Conservation (phyloP, 2,888 invertebrate genomes). For the Esperia sulphurella region DNA sequence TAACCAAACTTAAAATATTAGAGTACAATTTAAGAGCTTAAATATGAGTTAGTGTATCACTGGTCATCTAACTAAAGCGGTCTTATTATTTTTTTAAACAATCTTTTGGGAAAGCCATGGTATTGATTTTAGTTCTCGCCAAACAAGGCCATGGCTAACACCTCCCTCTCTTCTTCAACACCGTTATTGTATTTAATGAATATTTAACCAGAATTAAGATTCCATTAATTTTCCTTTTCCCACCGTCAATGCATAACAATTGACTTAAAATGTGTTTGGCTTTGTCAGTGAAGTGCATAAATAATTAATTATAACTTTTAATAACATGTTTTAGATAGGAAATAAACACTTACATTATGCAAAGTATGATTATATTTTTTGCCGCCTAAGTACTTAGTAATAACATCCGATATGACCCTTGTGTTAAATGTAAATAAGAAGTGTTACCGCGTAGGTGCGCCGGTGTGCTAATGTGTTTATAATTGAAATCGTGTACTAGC, state of each 20-base stretch:
- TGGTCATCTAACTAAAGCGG: too few species aligned
- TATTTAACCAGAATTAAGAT: too few species aligned
- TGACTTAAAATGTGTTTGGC: neutral
- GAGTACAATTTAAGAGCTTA: too few species aligned
- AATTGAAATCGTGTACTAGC: conserved; percentile 39
- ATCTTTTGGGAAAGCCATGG: too few species aligned
- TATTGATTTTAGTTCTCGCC: too few species aligned
- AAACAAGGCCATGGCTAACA: too few species aligned
- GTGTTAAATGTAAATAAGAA: conserved; percentile 40
- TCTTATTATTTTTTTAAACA: too few species aligned
- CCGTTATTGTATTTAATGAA: too few species aligned
- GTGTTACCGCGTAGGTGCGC: conserved; percentile 40
- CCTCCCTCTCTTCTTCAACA: too few species aligned
- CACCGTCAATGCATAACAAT: neutral
- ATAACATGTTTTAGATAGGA: conserved; percentile 27
- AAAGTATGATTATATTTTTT: conserved; percentile 40
- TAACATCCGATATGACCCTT: conserved; percentile 45
- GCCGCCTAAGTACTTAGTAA: conserved; percentile 15
- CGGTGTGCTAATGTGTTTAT: conserved; percentile 50
- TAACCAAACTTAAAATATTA: too few species aligned
- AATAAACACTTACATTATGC: conserved; percentile 34
- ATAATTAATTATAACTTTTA: conserved; percentile 11
- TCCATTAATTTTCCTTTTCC: neutral
- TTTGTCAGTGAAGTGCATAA: neutral
- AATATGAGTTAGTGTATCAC: too few species aligned